These are phyloP conservation scores for Phymanthus crucifer DNA, from an alignment of 92 coral and sea anemone genomes.

Conservation along the genomic window DNA sequence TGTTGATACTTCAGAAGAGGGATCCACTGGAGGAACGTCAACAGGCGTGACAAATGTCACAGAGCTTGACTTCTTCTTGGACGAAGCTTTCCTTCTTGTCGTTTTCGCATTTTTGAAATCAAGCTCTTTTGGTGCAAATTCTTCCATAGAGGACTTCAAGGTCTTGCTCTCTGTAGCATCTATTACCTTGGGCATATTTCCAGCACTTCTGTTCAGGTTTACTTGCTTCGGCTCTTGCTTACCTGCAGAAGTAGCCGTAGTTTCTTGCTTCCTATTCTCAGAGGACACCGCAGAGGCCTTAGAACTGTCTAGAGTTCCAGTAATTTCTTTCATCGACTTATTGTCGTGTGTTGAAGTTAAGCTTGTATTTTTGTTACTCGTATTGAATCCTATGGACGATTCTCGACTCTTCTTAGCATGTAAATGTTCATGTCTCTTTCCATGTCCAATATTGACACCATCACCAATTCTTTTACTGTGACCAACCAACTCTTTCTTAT, in stretches of 20 bases:
- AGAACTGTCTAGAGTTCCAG: neutral
- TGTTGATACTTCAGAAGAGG: neutral
- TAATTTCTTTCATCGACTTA: neutral
- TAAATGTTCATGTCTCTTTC: neutral
- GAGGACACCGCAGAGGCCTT: neutral
- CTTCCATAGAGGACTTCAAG: neutral
- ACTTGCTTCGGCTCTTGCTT: neutral
- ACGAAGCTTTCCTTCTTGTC: slow-evolving; percentile 4
- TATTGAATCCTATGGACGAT: neutral
- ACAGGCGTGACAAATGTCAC: slow-evolving; percentile 7
- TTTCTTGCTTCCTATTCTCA: neutral
- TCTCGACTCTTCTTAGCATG: neutral
- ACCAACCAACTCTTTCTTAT: neutral
- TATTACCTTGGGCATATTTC: neutral
- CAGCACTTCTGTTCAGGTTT: neutral
- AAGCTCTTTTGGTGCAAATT: neutral
- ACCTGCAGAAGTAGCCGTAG: neutral
- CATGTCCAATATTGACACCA: neutral
- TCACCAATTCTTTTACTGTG: neutral
- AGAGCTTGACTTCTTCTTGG: neutral
- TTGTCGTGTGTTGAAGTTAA: neutral
- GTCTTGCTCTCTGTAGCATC: neutral
- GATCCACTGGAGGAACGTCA: neutral
- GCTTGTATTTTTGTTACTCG: neutral
- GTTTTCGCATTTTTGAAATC: neutral